Conservation (phyloP, 2,113 vertebrate species). For the Macquaria ambigua region DNA sequence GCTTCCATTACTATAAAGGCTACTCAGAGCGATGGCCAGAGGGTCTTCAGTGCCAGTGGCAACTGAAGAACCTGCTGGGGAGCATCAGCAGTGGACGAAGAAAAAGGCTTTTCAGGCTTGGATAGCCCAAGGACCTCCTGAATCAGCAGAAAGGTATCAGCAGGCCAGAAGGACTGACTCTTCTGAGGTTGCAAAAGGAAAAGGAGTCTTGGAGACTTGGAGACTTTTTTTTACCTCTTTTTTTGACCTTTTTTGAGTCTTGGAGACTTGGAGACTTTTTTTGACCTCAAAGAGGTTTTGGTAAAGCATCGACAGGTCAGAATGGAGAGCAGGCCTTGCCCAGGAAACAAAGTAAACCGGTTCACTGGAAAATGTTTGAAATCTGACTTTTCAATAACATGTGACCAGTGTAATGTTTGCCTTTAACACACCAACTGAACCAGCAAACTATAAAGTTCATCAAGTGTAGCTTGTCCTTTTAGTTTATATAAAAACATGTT, state of each 20-base stretch:
- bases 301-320: not conserved
- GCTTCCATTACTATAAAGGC: not conserved
- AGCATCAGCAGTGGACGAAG: not conserved
- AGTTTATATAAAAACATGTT: conserved; percentile 28
- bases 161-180: not conserved
- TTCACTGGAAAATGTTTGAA: not conserved
- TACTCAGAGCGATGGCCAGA: not conserved
- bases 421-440: not conserved
- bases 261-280: too few relatives aligned
- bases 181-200: not conserved
- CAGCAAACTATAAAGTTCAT: conserved; percentile 10
- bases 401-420: not conserved
- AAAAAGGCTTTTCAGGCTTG: not conserved
- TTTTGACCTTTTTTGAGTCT: too few relatives aligned
- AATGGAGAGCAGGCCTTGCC: not conserved
- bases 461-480: conserved; percentile 8
- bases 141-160: not conserved
- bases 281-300: not conserved
- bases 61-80: not conserved
- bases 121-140: not conserved
- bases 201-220: not conserved
- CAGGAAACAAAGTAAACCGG: not conserved
- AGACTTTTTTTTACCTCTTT: too few relatives aligned
- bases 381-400: not conserved
- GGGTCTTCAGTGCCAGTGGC: not conserved